Evolutionary conservation across 2,888 invertebrate genomes (phyloP).

Genomic region (Amphipoea lucens): DNA sequence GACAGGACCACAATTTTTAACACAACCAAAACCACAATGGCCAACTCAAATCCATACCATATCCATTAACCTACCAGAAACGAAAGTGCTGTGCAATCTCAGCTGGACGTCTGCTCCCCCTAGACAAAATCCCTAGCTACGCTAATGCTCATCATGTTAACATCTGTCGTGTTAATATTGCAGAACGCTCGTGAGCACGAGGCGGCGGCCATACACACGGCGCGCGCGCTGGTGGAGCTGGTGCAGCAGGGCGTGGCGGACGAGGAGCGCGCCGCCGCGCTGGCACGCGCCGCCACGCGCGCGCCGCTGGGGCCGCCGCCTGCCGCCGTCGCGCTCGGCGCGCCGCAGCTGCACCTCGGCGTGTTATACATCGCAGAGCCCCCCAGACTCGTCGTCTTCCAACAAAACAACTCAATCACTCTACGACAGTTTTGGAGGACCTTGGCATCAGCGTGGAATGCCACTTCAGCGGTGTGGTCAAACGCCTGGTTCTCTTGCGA

Average conservation of each 20-base stretch:
- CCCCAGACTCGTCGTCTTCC: conserved; percentile 83
- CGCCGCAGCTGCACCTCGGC: conserved; percentile 88
- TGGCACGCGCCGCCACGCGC: conserved; percentile 85
- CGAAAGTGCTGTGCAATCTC: no score
- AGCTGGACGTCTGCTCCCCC: no score
- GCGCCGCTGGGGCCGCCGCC: conserved; percentile 83
- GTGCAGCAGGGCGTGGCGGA: conserved; percentile 85
- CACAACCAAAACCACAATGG: no score
- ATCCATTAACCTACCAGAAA: no score
- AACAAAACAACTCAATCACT: conserved; percentile 87
- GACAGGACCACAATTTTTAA: no score
- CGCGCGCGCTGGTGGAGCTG: conserved; percentile 86
- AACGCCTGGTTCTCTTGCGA: conserved; percentile 88
- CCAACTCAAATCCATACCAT: no score
- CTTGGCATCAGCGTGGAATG: conserved; percentile 88
- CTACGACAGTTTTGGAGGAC: conserved; percentile 90
- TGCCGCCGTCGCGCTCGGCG: conserved; percentile 87
- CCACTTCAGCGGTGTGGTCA: conserved; percentile 85
- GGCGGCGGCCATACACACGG: conserved; percentile 84
- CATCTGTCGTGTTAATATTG: conserved; percentile 1
- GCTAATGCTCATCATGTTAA: background rate
- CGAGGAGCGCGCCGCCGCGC: conserved; percentile 82
- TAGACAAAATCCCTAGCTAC: no score
- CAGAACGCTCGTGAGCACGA: conserved; percentile 87
- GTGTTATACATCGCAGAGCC: conserved; percentile 86